Base-by-base conservation (phyloP, 2,797 vertebrate genomes). In the Phrynocephalus vlangalii region DNA sequence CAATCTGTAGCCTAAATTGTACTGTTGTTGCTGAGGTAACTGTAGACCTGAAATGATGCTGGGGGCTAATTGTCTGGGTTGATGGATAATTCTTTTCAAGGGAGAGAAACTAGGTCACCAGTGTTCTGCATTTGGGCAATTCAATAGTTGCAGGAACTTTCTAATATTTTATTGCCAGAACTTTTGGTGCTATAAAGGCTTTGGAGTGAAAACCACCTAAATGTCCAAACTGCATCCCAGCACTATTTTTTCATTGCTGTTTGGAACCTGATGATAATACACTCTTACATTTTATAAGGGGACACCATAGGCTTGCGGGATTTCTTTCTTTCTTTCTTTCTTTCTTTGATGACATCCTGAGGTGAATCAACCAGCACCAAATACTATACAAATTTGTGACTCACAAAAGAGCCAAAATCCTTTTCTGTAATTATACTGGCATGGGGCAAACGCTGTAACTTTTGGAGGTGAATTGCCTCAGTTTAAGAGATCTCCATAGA, bases 21-120 rank as follows among this genome's bases (percentile, higher is more conserved):
- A 89, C 87, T 77, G 60, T 82, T 77, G 60, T 82, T 91, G 68
- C 79, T 83, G 85, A 91, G 90, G 78, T 93, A 92, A 94, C 92
- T 81, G 6, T 86, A 83, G 87, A 24, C 92, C 86, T 92, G 92
- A 93, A 92, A 30, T 3, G 82, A 86, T 75, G 88, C 86, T 81
- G 5, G 38, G 92, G 83, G 90, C 86, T 92, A 84, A 84, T 91
- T 94, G 86, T 91, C 90, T 22, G 15, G 50, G 80, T 26, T 91
- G 87, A 84, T 84, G 85, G 84, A 60, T 91, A 88, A 82, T 82
- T 78, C 76, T 88, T 93, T 81, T 71, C 86, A 91, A 94, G 94
- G 91, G 88, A 89, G 86, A 93, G 73, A 85, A 83, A 91, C 92
- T 91, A 79, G 87, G 92, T 86, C 85, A 83, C 87, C 91, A 91